Base-by-base conservation (phyloP, 2,888 invertebrate species). In the Zaprionus lineosus region DNA sequence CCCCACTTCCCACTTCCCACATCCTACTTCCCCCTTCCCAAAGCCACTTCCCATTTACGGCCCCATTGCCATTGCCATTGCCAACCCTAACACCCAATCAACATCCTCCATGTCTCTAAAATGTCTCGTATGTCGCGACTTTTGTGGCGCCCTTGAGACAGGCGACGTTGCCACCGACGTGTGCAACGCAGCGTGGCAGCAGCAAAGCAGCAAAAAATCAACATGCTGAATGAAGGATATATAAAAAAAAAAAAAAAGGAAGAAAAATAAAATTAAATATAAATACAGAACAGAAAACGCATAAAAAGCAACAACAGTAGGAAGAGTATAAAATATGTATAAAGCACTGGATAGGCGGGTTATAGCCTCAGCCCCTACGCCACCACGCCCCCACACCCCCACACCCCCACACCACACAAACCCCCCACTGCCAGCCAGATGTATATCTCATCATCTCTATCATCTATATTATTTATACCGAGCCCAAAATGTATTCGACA, bases 81-180 rank as follows among this genome's bases (percentile, higher is more conserved):
- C 11, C 12, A 7, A 1, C 9, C 1, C 14, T 5, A 21, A 21
- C 7, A 4, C 4, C 24, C 24, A 24, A 8, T 24, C 24, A 31
- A 2, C 14, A 3, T 7, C 4, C 4, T 2, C 11, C 11, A 24
- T 14, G 48, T 36, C 33, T 1, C 11, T 2, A 29, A 44, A 44
- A 33, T 51, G 37, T 50, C 52, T 47, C 48, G 40, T 14, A 28
- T 51, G 37, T 50, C 52, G 51, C 48, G 46, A 19, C 15, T 47
- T 60, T 41, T 67, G 61, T 47, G 48, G 48, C 70, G 67, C 71
- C 67, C 67, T 68, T 68, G 71, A 70, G 67, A 70, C 67, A 64
- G 70, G 29, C 67, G 41, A 39, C 56, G 63, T 15, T 12, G 51
- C 26, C 61, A 58, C 14, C 29, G 58, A 64, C 50, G 57, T 69